phyloP scores from a whole-genome alignment of 1,140 invertebrate genomes.

The Drosophila pseudoananassae region DNA sequence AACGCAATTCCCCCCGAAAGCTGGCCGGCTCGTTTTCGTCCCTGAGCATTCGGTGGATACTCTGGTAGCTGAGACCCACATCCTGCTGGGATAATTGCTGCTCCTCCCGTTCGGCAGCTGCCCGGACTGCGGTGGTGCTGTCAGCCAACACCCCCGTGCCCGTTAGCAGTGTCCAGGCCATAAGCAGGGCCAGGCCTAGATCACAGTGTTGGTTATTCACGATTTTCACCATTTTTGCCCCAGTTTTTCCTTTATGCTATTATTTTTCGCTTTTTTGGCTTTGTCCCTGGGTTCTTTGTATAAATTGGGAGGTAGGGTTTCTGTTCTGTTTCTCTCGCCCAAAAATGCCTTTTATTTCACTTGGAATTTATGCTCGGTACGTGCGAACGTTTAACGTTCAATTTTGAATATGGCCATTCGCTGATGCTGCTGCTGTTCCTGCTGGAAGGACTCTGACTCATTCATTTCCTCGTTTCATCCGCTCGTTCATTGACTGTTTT shows the following conservation, averaged over 20 bases:
- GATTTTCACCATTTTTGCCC: slow-evolving; percentile 51
- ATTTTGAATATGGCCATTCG: slow-evolving; percentile 66
- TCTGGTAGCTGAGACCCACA: slow-evolving; percentile 55
- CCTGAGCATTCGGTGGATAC: slow-evolving; percentile 74
- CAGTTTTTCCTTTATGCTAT: slow-evolving; percentile 10
- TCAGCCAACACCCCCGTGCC: slow-evolving; percentile 13
- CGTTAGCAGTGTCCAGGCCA: slow-evolving; percentile 29
- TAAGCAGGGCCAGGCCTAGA: slow-evolving; percentile 35
- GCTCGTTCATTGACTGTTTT: slow-evolving; percentile 42
- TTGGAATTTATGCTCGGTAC: slow-evolving; percentile 77
- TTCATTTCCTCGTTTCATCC: slow-evolving; percentile 78
- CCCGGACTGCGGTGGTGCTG: slow-evolving; percentile 22
- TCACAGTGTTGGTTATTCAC: slow-evolving; percentile 49
- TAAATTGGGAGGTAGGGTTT: slow-evolving; percentile 17
- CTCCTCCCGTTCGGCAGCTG: slow-evolving; percentile 45
- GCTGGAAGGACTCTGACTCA: slow-evolving; percentile 49
- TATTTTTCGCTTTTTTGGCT: slow-evolving; percentile 4
- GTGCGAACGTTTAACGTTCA: slow-evolving; percentile 74
- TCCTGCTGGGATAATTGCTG: slow-evolving; percentile 44
- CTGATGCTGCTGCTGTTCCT: slow-evolving; percentile 45
- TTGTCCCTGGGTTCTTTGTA: slow-evolving; percentile 8
- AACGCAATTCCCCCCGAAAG: slow-evolving; percentile 65
- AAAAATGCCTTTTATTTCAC: slow-evolving; percentile 65
- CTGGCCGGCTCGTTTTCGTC: slow-evolving; percentile 71
- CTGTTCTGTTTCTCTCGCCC: slow-evolving; percentile 7